These are phyloP conservation scores for Drosophila anomelani DNA, from an alignment of 2,888 invertebrate species.

Conservation along the genomic window DNA sequence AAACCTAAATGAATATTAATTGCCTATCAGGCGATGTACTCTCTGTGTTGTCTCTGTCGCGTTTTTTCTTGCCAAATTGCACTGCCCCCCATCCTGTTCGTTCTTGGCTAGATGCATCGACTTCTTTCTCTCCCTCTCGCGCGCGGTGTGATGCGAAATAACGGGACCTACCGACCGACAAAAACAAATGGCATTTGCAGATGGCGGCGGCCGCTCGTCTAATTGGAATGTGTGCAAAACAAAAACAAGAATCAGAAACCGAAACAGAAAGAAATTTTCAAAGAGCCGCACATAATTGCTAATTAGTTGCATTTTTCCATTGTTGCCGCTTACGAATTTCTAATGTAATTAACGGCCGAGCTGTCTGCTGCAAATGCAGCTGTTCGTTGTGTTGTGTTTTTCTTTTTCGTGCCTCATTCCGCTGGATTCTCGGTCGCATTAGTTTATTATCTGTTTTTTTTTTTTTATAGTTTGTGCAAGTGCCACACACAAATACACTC, in stretches of 20 bases:
- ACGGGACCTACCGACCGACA: slow-evolving; percentile 60
- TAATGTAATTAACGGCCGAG: slow-evolving; percentile 71
- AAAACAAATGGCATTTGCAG: slow-evolving; percentile 64
- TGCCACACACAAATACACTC: slow-evolving; percentile 28
- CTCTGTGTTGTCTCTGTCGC: slow-evolving; percentile 15
- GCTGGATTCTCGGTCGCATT: slow-evolving; percentile 7
- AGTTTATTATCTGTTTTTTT: slow-evolving; percentile 38
- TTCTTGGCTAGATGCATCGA: background rate
- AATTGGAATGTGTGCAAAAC: slow-evolving; percentile 71
- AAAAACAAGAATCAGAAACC: slow-evolving; percentile 25
- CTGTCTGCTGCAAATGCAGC: slow-evolving; percentile 35
- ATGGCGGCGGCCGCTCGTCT: slow-evolving; percentile 47
- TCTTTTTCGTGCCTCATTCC: slow-evolving; percentile 3
- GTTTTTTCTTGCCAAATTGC: slow-evolving; percentile 16
- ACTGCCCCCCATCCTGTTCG: background rate
- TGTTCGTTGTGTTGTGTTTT: slow-evolving; percentile 13
- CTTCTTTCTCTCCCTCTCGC: slow-evolving; percentile 14
- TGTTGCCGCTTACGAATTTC: slow-evolving; percentile 73
- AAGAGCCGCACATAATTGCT: slow-evolving; percentile 70
- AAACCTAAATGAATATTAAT: slow-evolving; percentile 76
- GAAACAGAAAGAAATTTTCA: slow-evolving; percentile 53
- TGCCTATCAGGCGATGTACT: slow-evolving; percentile 71
- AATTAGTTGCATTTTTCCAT: slow-evolving; percentile 64
- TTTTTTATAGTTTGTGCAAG: slow-evolving; percentile 43
- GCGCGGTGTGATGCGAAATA: slow-evolving; percentile 60